Percentiles rank a stretch among this genome's conserved stretches.
These are phyloP conservation scores for Tipula confusa DNA, from an alignment of 2,888 invertebrate genomes.

Conservation along the genomic window DNA sequence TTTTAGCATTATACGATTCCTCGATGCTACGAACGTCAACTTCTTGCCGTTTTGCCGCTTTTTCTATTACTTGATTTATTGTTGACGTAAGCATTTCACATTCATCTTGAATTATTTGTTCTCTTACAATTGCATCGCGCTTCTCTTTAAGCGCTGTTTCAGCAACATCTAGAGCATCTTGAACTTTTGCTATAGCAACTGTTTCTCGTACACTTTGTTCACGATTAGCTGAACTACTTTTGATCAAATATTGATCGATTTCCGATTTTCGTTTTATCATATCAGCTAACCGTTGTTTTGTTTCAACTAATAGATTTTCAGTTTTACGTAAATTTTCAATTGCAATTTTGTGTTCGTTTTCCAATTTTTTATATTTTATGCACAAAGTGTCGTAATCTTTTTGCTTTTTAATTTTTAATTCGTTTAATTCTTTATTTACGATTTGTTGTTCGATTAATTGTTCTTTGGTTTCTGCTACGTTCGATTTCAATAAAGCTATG, in stretches of 20 bases:
- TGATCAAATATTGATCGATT: conserved; percentile 49
- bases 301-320: conserved; percentile 39
- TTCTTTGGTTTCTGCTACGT: conserved; percentile 41
- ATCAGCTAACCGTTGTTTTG: conserved; percentile 42
- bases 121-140: conserved; percentile 53
- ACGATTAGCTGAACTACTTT: conserved; percentile 47
- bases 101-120: conserved; percentile 53
- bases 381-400: conserved; percentile 36
- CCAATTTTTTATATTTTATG: conserved; percentile 31
- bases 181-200: conserved; percentile 54
- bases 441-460: conserved; percentile 39
- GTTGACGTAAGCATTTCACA: conserved; percentile 52
- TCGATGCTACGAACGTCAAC: conserved; percentile 57
- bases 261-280: conserved; percentile 40
- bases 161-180: conserved; percentile 55
- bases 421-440: conserved; percentile 37
- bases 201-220: conserved; percentile 50
- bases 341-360: conserved; percentile 39
- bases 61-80: conserved; percentile 54
- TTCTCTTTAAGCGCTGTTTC: conserved; percentile 57
- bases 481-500: conserved; percentile 55
- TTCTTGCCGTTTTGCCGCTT: conserved; percentile 55
- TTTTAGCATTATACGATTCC: conserved; percentile 57
- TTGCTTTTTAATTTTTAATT: not conserved
- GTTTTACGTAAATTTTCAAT: conserved; percentile 38